These are phyloP conservation scores for Drosophila glabriapex DNA, from an alignment of 2,888 invertebrate species.

Conservation along the genomic window DNA sequence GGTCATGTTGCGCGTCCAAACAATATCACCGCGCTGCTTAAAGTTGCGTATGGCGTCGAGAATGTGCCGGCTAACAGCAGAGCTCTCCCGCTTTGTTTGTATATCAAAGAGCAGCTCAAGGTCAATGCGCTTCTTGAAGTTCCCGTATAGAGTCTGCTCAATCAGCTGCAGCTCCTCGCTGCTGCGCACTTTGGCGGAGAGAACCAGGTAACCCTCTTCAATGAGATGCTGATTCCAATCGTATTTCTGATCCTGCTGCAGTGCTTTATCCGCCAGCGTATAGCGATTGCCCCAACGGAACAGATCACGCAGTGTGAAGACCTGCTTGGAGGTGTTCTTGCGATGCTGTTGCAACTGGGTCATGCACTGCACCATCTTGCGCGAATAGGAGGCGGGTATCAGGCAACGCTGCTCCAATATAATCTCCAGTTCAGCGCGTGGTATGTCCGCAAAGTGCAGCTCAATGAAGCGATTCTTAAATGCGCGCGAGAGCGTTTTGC, in stretches of 20 bases:
- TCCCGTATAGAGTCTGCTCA: constrained; percentile 90
- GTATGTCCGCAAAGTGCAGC: constrained; percentile 98
- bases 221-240: constrained; percentile 99
- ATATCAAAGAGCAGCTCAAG: constrained; percentile 90
- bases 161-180: constrained; percentile 93
- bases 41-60: constrained; percentile 88
- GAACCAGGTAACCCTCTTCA: constrained; percentile 97
- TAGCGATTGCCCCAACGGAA: constrained; percentile 99
- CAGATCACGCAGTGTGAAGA: constrained; percentile 97
- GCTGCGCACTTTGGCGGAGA: constrained; percentile 96
- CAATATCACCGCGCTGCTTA: constrained; percentile 89
- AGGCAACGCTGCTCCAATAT: constrained; percentile 95
- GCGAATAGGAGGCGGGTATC: constrained; percentile 94
- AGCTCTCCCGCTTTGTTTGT: constrained; percentile 87
- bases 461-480: constrained; percentile 99
- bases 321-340: constrained; percentile 94
- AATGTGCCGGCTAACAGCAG: constrained; percentile 91
- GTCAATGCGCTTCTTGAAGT: constrained; percentile 91
- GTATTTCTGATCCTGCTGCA: constrained; percentile 88
- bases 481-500: constrained; percentile 97
- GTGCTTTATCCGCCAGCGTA: constrained; percentile 88
- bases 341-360: constrained; percentile 93
- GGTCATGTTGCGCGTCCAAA: constrained; percentile 97
- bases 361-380: constrained; percentile 96
- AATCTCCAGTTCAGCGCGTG: constrained; percentile 92